Conservation (phyloP, 2,113 vertebrate genomes). For the Ranitomeya variabilis region DNA sequence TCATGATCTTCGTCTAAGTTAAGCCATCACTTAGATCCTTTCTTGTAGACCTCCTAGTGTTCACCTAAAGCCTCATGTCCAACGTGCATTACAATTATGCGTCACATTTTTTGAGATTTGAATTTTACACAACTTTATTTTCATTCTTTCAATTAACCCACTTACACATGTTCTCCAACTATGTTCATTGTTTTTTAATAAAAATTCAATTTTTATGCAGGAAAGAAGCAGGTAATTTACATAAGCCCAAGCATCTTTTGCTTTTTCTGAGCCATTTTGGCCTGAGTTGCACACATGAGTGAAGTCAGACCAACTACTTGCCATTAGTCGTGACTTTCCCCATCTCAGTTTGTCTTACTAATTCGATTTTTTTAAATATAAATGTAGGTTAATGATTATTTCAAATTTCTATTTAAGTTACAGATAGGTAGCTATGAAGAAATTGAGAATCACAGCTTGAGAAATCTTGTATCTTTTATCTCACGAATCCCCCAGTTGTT, state of each 20-base stretch:
- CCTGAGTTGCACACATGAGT: neutral
- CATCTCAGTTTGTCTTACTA: neutral
- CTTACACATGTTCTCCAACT: no score
- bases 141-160: no score
- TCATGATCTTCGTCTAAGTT: no score
- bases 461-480: conserved; percentile 65
- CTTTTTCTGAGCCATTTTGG: neutral
- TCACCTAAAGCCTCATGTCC: no score
- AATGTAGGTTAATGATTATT: neutral
- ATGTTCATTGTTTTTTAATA: no score
- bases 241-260: neutral
- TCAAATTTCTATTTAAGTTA: neutral
- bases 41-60: no score
- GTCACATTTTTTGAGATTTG: no score
- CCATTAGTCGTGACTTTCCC: neutral
- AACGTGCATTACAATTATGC: no score
- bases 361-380: neutral
- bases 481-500: conserved; percentile 70
- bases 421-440: conserved; percentile 1
- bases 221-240: no score
- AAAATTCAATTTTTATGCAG: no score
- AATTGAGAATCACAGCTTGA: conserved; percentile 62
- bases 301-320: neutral
- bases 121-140: no score
- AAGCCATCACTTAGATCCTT: no score